Conservation (phyloP, 2,888 invertebrate genomes). For the Cynaeus angustus region DNA sequence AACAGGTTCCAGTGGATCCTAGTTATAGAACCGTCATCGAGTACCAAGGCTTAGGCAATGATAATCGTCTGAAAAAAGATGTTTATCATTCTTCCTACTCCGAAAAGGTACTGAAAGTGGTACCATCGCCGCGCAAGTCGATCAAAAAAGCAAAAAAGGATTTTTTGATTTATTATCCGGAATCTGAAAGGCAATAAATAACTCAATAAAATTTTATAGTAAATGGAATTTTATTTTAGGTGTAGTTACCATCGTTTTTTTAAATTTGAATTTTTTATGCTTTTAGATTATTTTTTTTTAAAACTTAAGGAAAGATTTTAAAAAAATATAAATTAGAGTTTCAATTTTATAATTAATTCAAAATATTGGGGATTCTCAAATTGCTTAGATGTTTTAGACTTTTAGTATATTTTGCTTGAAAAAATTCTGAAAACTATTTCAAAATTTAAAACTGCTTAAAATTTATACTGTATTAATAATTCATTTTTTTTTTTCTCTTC, state of each 20-base stretch:
- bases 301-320: too few species aligned
- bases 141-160: constrained; percentile 19
- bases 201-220: not conserved
- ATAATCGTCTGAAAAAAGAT: constrained; percentile 21
- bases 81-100: constrained; percentile 28
- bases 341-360: too few species aligned
- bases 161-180: constrained; percentile 27
- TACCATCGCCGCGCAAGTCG: constrained; percentile 22
- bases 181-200: constrained; percentile 3
- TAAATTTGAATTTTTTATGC: too few species aligned
- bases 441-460: too few species aligned
- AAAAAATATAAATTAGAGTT: too few species aligned
- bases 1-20: constrained; percentile 26
- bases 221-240: constrained; percentile 4
- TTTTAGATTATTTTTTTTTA: too few species aligned
- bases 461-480: too few species aligned
- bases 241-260: not conserved
- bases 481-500: too few species aligned
- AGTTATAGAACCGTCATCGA: constrained; percentile 30
- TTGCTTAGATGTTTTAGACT: too few species aligned
- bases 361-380: too few species aligned
- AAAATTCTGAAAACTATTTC: too few species aligned
- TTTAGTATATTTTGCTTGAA: too few species aligned
- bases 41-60: constrained; percentile 21
- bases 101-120: constrained; percentile 23